These are phyloP conservation scores for Etheostoma nigrum DNA, from an alignment of 2,797 vertebrate species.

Conservation along the genomic window DNA sequence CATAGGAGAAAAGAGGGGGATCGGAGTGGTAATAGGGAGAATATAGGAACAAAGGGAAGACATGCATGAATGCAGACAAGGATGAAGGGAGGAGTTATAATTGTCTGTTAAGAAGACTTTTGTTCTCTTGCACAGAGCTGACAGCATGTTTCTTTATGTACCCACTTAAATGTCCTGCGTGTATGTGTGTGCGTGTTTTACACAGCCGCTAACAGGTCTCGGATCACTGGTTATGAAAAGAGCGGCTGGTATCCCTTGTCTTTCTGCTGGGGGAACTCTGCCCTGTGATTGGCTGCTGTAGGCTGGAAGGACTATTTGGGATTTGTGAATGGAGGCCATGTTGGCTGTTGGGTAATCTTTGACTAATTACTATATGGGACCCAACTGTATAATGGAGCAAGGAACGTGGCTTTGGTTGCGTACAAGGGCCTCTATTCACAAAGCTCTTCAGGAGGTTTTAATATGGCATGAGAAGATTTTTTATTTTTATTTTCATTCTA, in stretches of 20 bases:
- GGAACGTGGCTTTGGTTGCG: conserved; percentile 9
- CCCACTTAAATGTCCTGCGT: conserved; percentile 55
- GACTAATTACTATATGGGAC: conserved; percentile 4
- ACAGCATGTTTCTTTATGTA: conserved; percentile 64
- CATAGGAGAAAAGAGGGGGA: background rate
- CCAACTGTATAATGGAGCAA: conserved; percentile 4
- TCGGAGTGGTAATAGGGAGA: conserved; percentile 1
- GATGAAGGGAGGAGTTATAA: conserved; percentile 51
- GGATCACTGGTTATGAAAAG: conserved; percentile 83
- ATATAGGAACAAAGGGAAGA: conserved; percentile 17
- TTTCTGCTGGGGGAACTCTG: conserved; percentile 60
- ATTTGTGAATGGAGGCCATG: conserved; percentile 60
- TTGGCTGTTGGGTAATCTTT: conserved; percentile 58
- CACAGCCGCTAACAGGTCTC: conserved; percentile 79
- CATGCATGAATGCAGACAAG: conserved; percentile 46
- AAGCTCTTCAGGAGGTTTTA: conserved; percentile 9
- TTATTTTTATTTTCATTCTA: no score
- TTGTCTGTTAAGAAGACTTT: conserved; percentile 62
- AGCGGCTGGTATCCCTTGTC: conserved; percentile 71
- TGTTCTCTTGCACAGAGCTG: conserved; percentile 57
- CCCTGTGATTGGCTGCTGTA: conserved; percentile 67
- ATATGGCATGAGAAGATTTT: background rate
- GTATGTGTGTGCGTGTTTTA: conserved; percentile 52
- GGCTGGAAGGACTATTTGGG: conserved; percentile 58
- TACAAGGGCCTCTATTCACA: conserved; percentile 1